phyloP scores from a whole-genome alignment of 2,113 vertebrate genomes.

The Neodon shergylaensis region DNA sequence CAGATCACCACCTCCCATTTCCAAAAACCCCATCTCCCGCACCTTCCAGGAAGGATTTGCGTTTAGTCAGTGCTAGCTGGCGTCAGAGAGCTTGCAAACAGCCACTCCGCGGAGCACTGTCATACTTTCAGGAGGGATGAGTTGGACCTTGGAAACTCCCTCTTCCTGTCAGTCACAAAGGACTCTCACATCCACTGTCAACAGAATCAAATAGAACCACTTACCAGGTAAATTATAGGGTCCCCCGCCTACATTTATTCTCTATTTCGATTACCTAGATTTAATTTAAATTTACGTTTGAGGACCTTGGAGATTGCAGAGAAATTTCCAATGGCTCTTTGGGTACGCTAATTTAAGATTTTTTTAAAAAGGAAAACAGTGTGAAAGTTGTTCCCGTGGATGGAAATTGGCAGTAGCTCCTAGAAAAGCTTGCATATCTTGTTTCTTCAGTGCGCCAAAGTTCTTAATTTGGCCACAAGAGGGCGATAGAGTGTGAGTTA shows the following conservation, averaged over 20 bases:
- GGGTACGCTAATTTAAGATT: neutral
- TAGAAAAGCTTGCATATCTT: neutral
- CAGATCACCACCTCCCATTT: neutral
- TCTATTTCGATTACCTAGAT: neutral
- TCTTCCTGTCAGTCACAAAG: neutral
- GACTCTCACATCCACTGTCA: neutral
- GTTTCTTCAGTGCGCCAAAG: neutral
- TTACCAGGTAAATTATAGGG: neutral
- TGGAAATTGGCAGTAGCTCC: neutral
- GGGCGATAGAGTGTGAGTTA: neutral
- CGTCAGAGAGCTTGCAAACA: neutral
- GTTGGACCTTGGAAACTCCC: neutral
- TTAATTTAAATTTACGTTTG: neutral
- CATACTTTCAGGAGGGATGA: neutral
- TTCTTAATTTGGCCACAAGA: neutral
- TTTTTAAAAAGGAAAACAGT: neutral
- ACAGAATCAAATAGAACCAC: neutral
- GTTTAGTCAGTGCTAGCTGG: neutral
- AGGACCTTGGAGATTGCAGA: neutral
- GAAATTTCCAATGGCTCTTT: neutral
- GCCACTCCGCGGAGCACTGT: neutral
- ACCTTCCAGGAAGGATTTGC: neutral
- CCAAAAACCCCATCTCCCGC: neutral
- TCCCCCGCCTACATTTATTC: neutral
- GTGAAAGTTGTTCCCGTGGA: neutral